Evolutionary conservation across 2,113 vertebrate species (phyloP).

Genomic region (Sitta europaea): DNA sequence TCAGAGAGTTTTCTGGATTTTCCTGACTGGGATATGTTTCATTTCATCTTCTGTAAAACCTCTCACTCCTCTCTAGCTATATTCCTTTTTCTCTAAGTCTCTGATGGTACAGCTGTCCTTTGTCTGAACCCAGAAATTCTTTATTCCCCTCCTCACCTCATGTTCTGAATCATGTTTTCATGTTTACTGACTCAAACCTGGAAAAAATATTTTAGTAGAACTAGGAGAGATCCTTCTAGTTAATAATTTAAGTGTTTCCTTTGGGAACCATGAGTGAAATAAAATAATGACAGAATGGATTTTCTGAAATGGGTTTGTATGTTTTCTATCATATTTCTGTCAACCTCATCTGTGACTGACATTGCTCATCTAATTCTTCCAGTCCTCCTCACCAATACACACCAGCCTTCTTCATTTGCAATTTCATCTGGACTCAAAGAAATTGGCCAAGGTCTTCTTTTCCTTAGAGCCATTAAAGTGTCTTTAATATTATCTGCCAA

Average conservation of each 20-base stretch:
- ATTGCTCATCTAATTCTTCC: neutral
- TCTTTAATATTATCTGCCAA: neutral
- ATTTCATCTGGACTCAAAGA: neutral
- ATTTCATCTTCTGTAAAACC: neutral
- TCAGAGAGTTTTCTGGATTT: neutral
- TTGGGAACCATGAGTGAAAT: neutral
- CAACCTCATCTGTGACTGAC: neutral
- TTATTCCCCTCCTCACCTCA: neutral
- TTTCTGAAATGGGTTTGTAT: neutral
- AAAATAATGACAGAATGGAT: neutral
- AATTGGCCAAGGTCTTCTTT: neutral
- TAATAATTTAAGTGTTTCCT: neutral
- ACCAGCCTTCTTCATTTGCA: neutral
- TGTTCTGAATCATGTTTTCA: neutral
- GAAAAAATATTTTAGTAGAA: neutral
- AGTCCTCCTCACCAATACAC: neutral
- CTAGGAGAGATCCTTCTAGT: neutral
- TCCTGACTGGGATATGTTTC: neutral
- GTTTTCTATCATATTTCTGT: neutral
- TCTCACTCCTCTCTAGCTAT: neutral
- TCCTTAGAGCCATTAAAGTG: neutral
- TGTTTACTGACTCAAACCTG: neutral
- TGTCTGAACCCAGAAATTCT: neutral
- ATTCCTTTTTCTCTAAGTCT: neutral
- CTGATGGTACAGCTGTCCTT: neutral